Evolutionary conservation across 2,113 vertebrate species (phyloP).

Genomic region (Ornithorhynchus anatinus): DNA sequence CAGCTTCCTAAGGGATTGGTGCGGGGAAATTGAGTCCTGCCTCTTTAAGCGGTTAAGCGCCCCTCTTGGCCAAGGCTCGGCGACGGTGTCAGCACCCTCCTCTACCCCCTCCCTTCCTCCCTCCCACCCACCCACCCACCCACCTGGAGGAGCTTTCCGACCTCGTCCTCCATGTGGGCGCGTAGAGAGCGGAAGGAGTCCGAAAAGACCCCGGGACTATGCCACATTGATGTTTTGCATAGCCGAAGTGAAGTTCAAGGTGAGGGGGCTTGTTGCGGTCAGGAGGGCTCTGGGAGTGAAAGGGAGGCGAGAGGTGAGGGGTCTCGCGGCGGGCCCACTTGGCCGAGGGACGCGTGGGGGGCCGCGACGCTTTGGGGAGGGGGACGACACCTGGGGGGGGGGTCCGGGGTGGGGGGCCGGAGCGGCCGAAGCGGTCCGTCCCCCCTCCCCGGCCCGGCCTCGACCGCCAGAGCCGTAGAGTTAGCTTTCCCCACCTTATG

Average conservation of each 20-base stretch:
- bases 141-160: constrained; percentile 19
- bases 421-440: neutral
- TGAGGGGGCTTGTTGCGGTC: constrained; percentile 55
- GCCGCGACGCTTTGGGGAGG: neutral
- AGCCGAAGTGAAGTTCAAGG: constrained; percentile 65
- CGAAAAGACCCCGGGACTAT: constrained; percentile 31
- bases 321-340: no score
- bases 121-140: constrained; percentile 27
- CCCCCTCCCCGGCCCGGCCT: neutral
- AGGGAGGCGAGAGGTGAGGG: neutral
- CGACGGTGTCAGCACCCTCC: neutral
- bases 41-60: constrained; percentile 39
- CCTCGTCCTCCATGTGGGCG: constrained; percentile 1
- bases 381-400: no score
- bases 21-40: constrained; percentile 46
- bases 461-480: no score
- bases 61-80: neutral
- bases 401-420: neutral
- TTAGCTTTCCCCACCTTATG: no score
- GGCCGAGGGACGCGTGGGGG: neutral
- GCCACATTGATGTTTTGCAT: constrained; percentile 64
- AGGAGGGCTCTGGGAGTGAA: neutral
- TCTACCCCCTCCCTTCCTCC: neutral
- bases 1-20: constrained; percentile 37
- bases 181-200: constrained; percentile 10